Conservation (phyloP, 2,888 invertebrate genomes). For the Fragum sueziense region DNA sequence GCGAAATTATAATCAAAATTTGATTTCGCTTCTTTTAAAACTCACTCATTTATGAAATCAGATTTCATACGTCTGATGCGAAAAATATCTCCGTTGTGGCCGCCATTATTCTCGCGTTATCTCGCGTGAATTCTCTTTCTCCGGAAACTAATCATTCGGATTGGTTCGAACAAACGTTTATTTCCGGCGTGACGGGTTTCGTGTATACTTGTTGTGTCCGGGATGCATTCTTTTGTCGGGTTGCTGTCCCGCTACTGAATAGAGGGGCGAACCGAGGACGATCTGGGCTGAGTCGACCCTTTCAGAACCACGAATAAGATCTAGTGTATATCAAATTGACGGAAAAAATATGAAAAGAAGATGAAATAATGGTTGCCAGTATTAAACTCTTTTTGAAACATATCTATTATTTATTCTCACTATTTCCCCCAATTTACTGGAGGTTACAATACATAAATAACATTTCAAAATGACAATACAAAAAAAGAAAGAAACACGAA, state of each 20-base stretch:
- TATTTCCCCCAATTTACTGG: too few species aligned
- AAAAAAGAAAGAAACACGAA: too few species aligned
- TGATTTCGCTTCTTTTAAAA: constrained; percentile 48
- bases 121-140: constrained; percentile 48
- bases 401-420: too few species aligned
- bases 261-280: neutral
- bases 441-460: too few species aligned
- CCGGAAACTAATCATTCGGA: constrained; percentile 33
- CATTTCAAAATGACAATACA: too few species aligned
- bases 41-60: constrained; percentile 53
- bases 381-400: too few species aligned
- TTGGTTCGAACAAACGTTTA: constrained; percentile 44
- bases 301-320: too few species aligned
- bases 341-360: too few species aligned
- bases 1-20: constrained; percentile 57
- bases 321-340: too few species aligned
- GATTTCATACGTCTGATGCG: constrained; percentile 53
- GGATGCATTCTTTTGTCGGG: constrained; percentile 21
- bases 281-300: too few species aligned
- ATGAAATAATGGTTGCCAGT: too few species aligned
- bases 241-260: constrained; percentile 8
- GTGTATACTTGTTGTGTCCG: constrained; percentile 45
- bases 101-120: constrained; percentile 40
- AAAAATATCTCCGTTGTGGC: constrained; percentile 48
- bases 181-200: constrained; percentile 43